Evolutionary conservation across 2,888 invertebrate species (phyloP).

Genomic region (Netelia virgata): DNA sequence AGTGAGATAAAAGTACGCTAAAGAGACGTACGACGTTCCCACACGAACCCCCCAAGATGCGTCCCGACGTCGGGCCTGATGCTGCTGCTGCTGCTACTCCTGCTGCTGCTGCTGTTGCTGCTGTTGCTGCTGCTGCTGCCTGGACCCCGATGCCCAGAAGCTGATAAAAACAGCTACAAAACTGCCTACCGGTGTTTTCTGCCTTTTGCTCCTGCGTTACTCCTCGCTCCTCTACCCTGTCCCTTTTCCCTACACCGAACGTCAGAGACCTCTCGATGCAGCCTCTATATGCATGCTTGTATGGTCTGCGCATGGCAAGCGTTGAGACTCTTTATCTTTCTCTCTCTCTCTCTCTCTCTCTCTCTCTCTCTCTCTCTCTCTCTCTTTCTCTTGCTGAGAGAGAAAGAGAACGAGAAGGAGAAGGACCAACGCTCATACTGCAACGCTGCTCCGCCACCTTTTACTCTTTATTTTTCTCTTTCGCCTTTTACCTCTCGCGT

Average conservation of each 20-base stretch:
- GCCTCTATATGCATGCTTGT: slow-evolving; percentile 18
- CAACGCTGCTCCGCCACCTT: slow-evolving; percentile 35
- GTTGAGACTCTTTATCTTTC: slow-evolving; percentile 56
- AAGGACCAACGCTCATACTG: slow-evolving; percentile 1
- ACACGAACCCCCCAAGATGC: slow-evolving; percentile 85
- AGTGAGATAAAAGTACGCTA: slow-evolving; percentile 76
- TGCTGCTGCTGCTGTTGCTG: slow-evolving; percentile 65
- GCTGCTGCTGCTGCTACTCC: slow-evolving; percentile 65
- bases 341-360: slow-evolving; percentile 60
- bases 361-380: not conserved
- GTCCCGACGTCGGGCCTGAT: slow-evolving; percentile 79
- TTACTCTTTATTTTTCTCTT: slow-evolving; percentile 26
- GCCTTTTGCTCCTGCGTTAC: slow-evolving; percentile 79
- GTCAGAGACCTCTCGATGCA: slow-evolving; percentile 28
- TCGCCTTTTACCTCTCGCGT: slow-evolving; percentile 45
- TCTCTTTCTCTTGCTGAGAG: slow-evolving; percentile 67
- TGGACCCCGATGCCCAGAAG: slow-evolving; percentile 84
- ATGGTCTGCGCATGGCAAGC: slow-evolving; percentile 48
- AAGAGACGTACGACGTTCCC: slow-evolving; percentile 84
- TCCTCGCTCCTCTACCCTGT: slow-evolving; percentile 74
- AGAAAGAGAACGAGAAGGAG: not conserved
- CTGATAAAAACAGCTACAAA: slow-evolving; percentile 85
- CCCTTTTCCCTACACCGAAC: slow-evolving; percentile 66
- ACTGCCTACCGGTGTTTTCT: slow-evolving; percentile 83
- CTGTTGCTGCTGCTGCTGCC: slow-evolving; percentile 69